phyloP scores from a whole-genome alignment of 2,888 invertebrate genomes.

The Cosmia pyralina region DNA sequence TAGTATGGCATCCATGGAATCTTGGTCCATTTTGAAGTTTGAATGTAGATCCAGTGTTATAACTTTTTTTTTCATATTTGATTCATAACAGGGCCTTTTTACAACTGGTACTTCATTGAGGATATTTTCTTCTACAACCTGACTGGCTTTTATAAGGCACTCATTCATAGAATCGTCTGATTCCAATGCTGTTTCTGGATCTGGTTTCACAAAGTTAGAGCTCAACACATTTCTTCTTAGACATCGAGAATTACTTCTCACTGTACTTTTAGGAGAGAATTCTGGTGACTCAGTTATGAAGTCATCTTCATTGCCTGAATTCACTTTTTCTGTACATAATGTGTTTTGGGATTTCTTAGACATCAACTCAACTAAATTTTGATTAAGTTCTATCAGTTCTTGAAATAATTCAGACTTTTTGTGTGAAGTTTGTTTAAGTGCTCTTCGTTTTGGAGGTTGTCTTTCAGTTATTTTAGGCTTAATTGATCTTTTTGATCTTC shows the following conservation, averaged over 20 bases:
- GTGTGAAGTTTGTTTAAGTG: conserved; percentile 73
- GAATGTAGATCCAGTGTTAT: conserved; percentile 60
- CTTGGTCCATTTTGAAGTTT: conserved; percentile 79
- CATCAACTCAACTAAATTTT: conserved; percentile 83
- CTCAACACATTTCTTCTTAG: conserved; percentile 85
- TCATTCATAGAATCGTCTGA: conserved; percentile 89
- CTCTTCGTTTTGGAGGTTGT: conserved; percentile 78
- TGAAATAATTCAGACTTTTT: conserved; percentile 83
- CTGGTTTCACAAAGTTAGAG: conserved; percentile 83
- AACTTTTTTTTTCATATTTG: conserved; percentile 58
- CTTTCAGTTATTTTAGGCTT: conserved; percentile 79
- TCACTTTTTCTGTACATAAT: conserved; percentile 67
- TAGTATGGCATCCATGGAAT: conserved; percentile 84
- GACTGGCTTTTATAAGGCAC: conserved; percentile 86
- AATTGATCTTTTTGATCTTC: conserved; percentile 76
- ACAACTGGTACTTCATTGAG: conserved; percentile 70
- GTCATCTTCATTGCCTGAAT: conserved; percentile 83
- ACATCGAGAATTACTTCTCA: conserved; percentile 77
- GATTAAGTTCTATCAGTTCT: conserved; percentile 85
- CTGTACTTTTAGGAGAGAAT: conserved; percentile 80
- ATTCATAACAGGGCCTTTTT: conserved; percentile 72
- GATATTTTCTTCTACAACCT: conserved; percentile 85
- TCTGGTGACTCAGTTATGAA: conserved; percentile 81
- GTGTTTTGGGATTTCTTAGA: conserved; percentile 71
- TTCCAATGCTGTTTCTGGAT: conserved; percentile 82